phyloP scores from a whole-genome alignment of 1,140 invertebrate species.

The Ostrea denselamellosa region DNA sequence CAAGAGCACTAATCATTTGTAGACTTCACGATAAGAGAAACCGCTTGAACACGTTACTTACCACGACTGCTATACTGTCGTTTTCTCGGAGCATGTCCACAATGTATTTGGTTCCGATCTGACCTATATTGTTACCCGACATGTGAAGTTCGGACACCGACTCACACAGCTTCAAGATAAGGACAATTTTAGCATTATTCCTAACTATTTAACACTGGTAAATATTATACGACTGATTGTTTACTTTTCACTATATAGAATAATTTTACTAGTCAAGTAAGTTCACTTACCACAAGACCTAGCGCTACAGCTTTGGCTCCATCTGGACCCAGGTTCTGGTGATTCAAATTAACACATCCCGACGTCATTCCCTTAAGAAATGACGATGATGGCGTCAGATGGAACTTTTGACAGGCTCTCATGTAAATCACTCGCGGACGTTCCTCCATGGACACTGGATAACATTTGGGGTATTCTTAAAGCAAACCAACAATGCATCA shows the following conservation, averaged over 20 bases:
- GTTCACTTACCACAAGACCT: constrained; percentile 50
- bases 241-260: neutral
- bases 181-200: neutral
- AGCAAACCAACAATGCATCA: neutral
- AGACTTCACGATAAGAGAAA: neutral
- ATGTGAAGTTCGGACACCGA: constrained; percentile 51
- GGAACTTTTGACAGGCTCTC: constrained; percentile 51
- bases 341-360: constrained; percentile 42
- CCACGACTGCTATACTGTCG: constrained; percentile 44
- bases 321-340: constrained; percentile 50
- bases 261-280: neutral
- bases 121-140: constrained; percentile 50
- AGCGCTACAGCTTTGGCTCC: constrained; percentile 52
- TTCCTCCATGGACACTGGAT: constrained; percentile 37
- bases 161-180: constrained; percentile 36
- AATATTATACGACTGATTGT: neutral
- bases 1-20: too few species aligned
- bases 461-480: constrained; percentile 48
- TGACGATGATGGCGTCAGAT: constrained; percentile 47
- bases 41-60: neutral
- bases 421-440: constrained; percentile 43
- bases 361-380: constrained; percentile 49
- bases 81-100: constrained; percentile 55
- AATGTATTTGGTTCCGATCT: constrained; percentile 49
- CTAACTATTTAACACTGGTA: too few species aligned